Percentiles rank a stretch among this genome's conserved stretches.
Conservation (phyloP, 2,888 invertebrate genomes). For the Gordius sp. region DNA sequence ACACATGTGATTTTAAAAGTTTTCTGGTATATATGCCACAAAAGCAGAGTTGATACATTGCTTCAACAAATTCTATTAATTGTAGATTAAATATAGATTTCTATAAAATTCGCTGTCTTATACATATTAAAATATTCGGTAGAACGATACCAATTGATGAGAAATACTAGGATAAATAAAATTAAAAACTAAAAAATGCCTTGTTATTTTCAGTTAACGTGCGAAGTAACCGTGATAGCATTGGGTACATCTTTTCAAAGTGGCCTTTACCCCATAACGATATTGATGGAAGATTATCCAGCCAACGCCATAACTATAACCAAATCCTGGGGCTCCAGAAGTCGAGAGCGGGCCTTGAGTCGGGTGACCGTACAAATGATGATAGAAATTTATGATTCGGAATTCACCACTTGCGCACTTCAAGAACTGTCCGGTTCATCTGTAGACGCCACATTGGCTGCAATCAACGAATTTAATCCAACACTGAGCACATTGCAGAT, state of each 20-base stretch:
- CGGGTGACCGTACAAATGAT: not conserved
- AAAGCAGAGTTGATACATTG: too few relatives aligned
- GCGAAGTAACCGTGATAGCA: not conserved
- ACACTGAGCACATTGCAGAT: too few relatives aligned
- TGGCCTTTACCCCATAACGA: not conserved
- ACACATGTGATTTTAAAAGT: too few relatives aligned
- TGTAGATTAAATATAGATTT: too few relatives aligned
- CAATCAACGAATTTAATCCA: not conserved
- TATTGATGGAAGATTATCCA: not conserved
- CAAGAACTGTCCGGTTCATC: not conserved
- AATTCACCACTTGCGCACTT: not conserved
- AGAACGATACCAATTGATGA: too few relatives aligned
- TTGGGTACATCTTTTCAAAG: not conserved
- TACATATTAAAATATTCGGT: too few relatives aligned
- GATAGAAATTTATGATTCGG: constrained; percentile 11
- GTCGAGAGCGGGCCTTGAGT: not conserved
- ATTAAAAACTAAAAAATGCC: too few relatives aligned
- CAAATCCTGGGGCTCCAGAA: not conserved
- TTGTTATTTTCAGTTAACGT: not conserved
- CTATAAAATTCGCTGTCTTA: too few relatives aligned
- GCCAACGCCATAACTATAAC: not conserved
- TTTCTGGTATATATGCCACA: too few relatives aligned
- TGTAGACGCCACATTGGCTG: not conserved
- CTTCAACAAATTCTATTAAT: too few relatives aligned
- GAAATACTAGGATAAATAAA: too few relatives aligned